Evolutionary conservation across 2,888 invertebrate genomes (phyloP), one percentile per base, ranked within the genome.

Genomic region (Parnassius glacialis): DNA sequence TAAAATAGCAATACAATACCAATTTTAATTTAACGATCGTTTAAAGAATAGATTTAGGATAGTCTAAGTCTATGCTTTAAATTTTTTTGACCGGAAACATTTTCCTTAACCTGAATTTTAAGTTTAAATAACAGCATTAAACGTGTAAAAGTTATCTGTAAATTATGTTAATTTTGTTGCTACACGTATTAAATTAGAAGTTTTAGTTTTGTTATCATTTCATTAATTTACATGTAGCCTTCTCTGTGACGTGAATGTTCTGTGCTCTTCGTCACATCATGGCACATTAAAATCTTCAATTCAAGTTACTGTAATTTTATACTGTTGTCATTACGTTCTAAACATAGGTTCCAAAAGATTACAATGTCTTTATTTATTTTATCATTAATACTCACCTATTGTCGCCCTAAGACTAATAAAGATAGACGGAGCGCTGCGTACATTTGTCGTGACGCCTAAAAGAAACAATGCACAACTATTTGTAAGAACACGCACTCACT

Each of bases 251-350:
- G 76, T 79, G 72, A 74, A 70, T 71, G 68, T 67, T 68, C 68
- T 65, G 67, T 69, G 69, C 71, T 70, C 74, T 71, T 67, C 67
- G 71, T 71, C 62, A 70, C 80, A 87, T 88, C 89, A 88, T 83
- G 81, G 82, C 89, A 89, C 90, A 90, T 90, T 89, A 88, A 88
- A 88, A 85, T 80, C 64, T 60, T 56, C 50, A 47, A 42, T 55
- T 44, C 43, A 41, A 63, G 47, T 64, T n/a, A 9, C 63, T 63
- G 73, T 74, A 41, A 34, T 73, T 66, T 78, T 78, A 75, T 77
- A 75, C 78, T 74, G 73, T 70, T 74, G 72, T 69, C 64, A 57
- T 58, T 48, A 41, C 47, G n/a, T 34, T 43, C 5, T 10, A 53
- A n/a, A 53, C 16, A 1, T 50, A 1, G 9, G 34, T 34, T 1